Base-by-base conservation (phyloP, 2,888 invertebrate genomes). In the Podotricha telesiphe region DNA sequence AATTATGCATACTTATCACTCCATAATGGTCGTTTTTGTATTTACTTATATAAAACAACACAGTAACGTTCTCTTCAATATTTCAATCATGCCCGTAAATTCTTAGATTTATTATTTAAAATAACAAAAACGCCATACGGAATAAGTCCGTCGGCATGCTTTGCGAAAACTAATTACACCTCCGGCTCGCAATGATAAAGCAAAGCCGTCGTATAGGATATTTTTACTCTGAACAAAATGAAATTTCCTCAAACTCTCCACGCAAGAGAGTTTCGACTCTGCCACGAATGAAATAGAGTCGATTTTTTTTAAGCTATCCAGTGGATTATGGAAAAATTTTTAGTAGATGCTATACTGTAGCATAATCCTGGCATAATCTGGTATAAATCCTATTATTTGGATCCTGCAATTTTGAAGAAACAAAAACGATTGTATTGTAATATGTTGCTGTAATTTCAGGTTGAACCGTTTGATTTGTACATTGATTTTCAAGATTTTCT, bases 311-410 rank as follows among this genome's bases (percentile, higher is more conserved):
- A 15, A 13, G 11, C 10, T 4, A 1, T 8, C 48, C n/a, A 63
- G 62, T 48, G 75, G 69, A 76, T 78, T 78, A 79, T 78, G 77
- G 82, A 84, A 85, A 85, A 83, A 79, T 82, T 87, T 88, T 88
- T 87, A 86, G 82, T 85, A 82, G 79, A 82, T 83, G 82, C 84
- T 84, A 17, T 86, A 77, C 85, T 82, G 86, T 85, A 86, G 85
- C 87, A 91, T 93, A 93, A 93, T 93, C 93, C 93, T 72, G 78
- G 82, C 84, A 86, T 93, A 93, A 93, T 93, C 93, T 91, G 86
- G 86, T 83, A 82, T 78, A 89, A 93, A 93, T 93, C 92, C 93
- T 88, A 91, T 93, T 93, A 91, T 90, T 88, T 80, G 82, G 89
- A 91, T 89, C 84, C 85, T 81, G 81, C 85, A 82, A 83, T 84